A percentile compares a stretch with the other conserved stretches of the same genome.
phyloP scores from a whole-genome alignment of 64 coral and sea anemone species.

The Astreopora myriophthalma region DNA sequence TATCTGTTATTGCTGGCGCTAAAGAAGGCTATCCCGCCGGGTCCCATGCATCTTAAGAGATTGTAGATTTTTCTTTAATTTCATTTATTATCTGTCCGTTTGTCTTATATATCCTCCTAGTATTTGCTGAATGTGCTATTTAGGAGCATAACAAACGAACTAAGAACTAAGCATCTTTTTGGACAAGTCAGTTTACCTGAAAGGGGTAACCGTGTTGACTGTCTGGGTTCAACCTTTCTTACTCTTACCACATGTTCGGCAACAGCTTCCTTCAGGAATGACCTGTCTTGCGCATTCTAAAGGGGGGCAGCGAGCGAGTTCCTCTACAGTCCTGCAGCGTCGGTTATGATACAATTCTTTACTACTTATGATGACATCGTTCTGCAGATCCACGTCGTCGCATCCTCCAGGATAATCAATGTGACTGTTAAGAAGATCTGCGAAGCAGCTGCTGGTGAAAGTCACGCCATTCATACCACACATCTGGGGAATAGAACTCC shows the following conservation, averaged over 20 bases:
- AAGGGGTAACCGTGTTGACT: too few relatives aligned
- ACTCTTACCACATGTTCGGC: slow-evolving; percentile 74
- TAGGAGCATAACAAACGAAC: too few relatives aligned
- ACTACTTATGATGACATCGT: not conserved
- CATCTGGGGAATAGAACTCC: slow-evolving; percentile 13
- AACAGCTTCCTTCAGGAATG: slow-evolving; percentile 86
- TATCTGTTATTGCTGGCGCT: too few relatives aligned
- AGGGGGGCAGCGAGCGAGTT: slow-evolving; percentile 25
- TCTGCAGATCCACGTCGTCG: slow-evolving; percentile 44
- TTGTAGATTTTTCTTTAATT: too few relatives aligned
- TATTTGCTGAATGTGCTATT: too few relatives aligned
- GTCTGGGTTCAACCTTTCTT: too few relatives aligned
- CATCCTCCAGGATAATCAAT: slow-evolving; percentile 85
- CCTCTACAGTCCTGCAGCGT: slow-evolving; percentile 61
- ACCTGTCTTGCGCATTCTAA: slow-evolving; percentile 44
- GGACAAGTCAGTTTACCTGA: too few relatives aligned
- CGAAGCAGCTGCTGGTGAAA: slow-evolving; percentile 47
- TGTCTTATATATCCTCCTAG: too few relatives aligned
- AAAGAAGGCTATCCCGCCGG: too few relatives aligned
- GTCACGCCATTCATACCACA: slow-evolving; percentile 80
- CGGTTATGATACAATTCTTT: slow-evolving; percentile 2
- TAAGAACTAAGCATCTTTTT: too few relatives aligned
- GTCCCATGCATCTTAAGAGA: too few relatives aligned
- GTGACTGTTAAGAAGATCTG: slow-evolving; percentile 45
- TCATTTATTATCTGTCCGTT: too few relatives aligned